phyloP scores from a whole-genome alignment of 2,113 vertebrate species.

The Lamprologus callipterus region DNA sequence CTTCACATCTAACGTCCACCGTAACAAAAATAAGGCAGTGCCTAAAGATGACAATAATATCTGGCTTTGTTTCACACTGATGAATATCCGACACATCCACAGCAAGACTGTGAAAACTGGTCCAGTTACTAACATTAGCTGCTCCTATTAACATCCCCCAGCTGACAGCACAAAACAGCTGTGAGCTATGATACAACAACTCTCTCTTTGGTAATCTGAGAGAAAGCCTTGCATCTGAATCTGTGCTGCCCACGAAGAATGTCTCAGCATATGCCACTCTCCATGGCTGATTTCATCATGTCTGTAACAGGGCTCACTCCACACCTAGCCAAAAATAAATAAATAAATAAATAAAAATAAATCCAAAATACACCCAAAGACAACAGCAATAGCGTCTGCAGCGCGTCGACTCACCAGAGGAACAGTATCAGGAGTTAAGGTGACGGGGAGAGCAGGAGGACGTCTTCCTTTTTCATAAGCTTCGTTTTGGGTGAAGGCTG shows the following conservation, averaged over 20 bases:
- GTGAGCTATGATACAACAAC: not conserved
- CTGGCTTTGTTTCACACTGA: not conserved
- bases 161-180: conserved; percentile 1
- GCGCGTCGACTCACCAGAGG: conserved; percentile 32
- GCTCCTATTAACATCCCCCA: not conserved
- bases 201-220: not conserved
- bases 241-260: not conserved
- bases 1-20: not conserved
- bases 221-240: conserved; percentile 5
- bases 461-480: conserved; percentile 7
- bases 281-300: not conserved
- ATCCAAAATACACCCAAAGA: not conserved
- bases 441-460: not conserved
- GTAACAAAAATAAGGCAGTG: not conserved
- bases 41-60: not conserved
- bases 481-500: conserved; percentile 17
- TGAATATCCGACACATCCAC: not conserved
- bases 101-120: not conserved
- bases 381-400: not conserved
- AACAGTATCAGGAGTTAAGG: not conserved
- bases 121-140: not conserved
- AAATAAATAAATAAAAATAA: not conserved
- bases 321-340: not conserved
- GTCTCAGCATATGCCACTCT: conserved; percentile 14
- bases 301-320: not conserved